A percentile compares a stretch with the other conserved stretches of the same genome.
phyloP scores from a whole-genome alignment of 2,113 vertebrate genomes.

The Lepidothrix coronata region DNA sequence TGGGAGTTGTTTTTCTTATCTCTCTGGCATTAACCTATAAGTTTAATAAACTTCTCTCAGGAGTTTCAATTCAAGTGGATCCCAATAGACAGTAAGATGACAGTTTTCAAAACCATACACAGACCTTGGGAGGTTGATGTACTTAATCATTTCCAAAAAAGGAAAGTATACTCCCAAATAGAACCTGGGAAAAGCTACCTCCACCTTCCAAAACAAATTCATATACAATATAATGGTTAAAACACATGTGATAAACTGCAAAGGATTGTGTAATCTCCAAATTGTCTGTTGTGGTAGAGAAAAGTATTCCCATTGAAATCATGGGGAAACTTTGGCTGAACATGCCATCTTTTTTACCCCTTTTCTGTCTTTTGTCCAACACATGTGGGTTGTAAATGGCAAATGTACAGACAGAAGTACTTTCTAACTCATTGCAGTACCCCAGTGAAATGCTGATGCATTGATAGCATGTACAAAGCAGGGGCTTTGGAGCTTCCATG shows the following conservation, averaged over 20 bases:
- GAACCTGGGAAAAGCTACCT: neutral
- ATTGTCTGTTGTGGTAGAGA: neutral
- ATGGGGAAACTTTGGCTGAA: neutral
- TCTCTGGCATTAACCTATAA: neutral
- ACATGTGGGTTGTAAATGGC: neutral
- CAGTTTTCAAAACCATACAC: neutral
- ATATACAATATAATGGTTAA: neutral
- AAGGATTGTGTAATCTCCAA: neutral
- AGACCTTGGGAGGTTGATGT: neutral
- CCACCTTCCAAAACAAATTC: neutral
- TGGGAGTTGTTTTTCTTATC: slow-evolving; percentile 9
- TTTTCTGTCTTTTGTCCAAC: neutral
- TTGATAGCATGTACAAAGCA: neutral
- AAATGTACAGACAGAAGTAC: neutral
- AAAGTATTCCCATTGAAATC: neutral
- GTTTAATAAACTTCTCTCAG: slow-evolving; percentile 21
- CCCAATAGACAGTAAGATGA: neutral
- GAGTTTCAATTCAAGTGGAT: slow-evolving; percentile 30
- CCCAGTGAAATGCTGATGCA: neutral
- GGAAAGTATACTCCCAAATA: neutral
- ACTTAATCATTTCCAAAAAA: neutral
- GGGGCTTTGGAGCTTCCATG: neutral
- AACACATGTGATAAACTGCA: neutral
- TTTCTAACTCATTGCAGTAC: neutral
- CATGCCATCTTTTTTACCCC: neutral